Conservation (phyloP, 2,888 invertebrate genomes). For the Helleia helle region DNA sequence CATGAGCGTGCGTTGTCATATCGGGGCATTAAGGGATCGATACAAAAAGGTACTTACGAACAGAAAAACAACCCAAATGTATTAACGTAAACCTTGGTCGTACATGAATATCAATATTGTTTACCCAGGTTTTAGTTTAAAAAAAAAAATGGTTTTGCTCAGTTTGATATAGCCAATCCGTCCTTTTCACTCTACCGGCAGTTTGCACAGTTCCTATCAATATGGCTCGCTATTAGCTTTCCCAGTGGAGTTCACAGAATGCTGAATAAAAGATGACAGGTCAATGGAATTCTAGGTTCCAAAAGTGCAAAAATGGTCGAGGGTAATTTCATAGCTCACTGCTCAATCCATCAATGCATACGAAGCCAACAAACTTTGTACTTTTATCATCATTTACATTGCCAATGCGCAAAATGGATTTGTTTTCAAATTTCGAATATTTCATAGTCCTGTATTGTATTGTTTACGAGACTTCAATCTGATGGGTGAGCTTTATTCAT, state of each 20-base stretch:
- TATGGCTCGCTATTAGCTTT: not conserved
- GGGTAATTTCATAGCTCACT: not conserved
- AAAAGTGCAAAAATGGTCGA: not conserved
- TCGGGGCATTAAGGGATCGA: constrained; percentile 7
- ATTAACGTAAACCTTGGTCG: too few relatives aligned
- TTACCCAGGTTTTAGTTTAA: not conserved
- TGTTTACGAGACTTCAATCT: too few relatives aligned
- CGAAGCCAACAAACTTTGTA: too few relatives aligned
- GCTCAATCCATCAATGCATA: too few relatives aligned
- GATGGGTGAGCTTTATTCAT: too few relatives aligned
- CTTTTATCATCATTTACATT: too few relatives aligned
- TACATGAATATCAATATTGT: not conserved
- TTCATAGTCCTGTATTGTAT: too few relatives aligned
- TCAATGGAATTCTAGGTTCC: not conserved
- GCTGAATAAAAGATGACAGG: constrained; percentile 8
- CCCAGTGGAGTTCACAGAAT: not conserved
- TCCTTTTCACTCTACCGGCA: too few relatives aligned
- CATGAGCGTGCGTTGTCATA: constrained; percentile 3
- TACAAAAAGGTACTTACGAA: not conserved
- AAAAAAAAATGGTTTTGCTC: constrained; percentile 1
- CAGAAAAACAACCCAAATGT: not conserved
- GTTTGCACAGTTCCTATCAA: too few relatives aligned
- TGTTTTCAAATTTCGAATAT: too few relatives aligned
- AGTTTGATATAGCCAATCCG: too few relatives aligned
- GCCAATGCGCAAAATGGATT: too few relatives aligned